Conservation (phyloP, 2,113 vertebrate species). For the Uropsilus gracilis region DNA sequence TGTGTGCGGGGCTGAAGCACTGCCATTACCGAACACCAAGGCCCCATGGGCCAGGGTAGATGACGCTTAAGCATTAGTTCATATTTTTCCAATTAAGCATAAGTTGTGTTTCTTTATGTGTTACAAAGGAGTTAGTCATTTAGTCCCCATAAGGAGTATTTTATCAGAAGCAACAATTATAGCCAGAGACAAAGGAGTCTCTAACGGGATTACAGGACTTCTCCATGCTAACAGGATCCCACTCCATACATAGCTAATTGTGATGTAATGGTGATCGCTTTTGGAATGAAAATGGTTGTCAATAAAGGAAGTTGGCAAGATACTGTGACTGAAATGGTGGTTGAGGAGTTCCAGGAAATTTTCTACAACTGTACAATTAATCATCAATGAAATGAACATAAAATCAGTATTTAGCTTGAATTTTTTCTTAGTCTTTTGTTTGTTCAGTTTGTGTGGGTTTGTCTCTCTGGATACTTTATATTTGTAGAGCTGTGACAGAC, state of each 20-base stretch:
- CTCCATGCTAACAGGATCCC: slow-evolving; percentile 45
- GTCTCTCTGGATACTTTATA: not conserved
- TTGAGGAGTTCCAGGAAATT: slow-evolving; percentile 6
- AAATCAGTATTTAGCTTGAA: not conserved
- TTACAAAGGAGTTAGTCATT: slow-evolving; percentile 80
- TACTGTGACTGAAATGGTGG: slow-evolving; percentile 37
- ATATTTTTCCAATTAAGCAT: slow-evolving; percentile 81
- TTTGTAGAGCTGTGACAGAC: not conserved
- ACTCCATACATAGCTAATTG: slow-evolving; percentile 58
- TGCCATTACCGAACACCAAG: slow-evolving; percentile 52
- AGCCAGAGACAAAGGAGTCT: slow-evolving; percentile 57
- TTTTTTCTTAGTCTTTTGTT: not conserved
- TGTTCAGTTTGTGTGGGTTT: not conserved
- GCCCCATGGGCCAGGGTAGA: slow-evolving; percentile 52
- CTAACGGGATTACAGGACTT: slow-evolving; percentile 67
- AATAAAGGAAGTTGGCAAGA: slow-evolving; percentile 32
- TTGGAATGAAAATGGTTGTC: slow-evolving; percentile 48
- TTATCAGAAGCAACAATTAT: slow-evolving; percentile 72
- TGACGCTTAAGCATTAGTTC: slow-evolving; percentile 75
- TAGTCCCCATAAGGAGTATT: slow-evolving; percentile 75
- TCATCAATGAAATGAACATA: slow-evolving; percentile 36
- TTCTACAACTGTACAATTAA: not conserved
- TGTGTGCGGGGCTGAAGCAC: slow-evolving; percentile 68
- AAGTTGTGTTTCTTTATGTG: slow-evolving; percentile 76
- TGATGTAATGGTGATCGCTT: slow-evolving; percentile 65